Percentiles rank a stretch among this genome's conserved stretches.
Evolutionary conservation across 1,140 invertebrate species (phyloP).

Genomic region (Drosophila eugracilis): DNA sequence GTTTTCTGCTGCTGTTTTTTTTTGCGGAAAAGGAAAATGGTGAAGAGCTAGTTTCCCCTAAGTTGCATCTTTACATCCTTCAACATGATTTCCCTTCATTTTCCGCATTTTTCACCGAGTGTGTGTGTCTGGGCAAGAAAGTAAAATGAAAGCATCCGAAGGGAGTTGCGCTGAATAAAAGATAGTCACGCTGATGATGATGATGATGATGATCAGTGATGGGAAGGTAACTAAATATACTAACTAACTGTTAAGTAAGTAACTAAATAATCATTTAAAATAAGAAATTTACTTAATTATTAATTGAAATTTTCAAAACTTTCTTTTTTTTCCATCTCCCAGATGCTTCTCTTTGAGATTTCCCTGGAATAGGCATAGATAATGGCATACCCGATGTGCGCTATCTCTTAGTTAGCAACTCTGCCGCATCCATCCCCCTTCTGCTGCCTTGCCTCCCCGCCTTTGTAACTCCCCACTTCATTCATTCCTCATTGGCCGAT

Average conservation of each 20-base stretch:
- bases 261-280: too few relatives aligned
- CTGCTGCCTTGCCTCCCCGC: not conserved
- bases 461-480: not conserved
- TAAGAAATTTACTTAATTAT: too few relatives aligned
- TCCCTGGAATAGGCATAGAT: not conserved
- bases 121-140: slow-evolving; percentile 24
- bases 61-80: slow-evolving; percentile 26
- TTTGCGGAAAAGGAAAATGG: slow-evolving; percentile 1
- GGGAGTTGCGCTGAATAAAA: slow-evolving; percentile 11
- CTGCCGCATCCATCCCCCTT: not conserved
- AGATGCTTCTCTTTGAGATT: too few relatives aligned
- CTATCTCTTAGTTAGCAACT: slow-evolving; percentile 15
- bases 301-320: not conserved
- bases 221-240: not conserved
- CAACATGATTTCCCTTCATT: slow-evolving; percentile 22
- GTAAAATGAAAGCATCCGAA: slow-evolving; percentile 32
- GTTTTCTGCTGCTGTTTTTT: not conserved
- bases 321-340: not conserved
- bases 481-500: slow-evolving; percentile 17
- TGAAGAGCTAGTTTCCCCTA: slow-evolving; percentile 24
- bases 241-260: not conserved
- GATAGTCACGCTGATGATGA: slow-evolving; percentile 8
- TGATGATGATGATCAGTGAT: slow-evolving; percentile 13
- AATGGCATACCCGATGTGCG: slow-evolving; percentile 21
- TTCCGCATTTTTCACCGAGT: slow-evolving; percentile 20